Percentiles rank a stretch among this genome's conserved stretches.
phyloP scores from a whole-genome alignment of 2,113 vertebrate genomes.

The Epinephelus lanceolatus region DNA sequence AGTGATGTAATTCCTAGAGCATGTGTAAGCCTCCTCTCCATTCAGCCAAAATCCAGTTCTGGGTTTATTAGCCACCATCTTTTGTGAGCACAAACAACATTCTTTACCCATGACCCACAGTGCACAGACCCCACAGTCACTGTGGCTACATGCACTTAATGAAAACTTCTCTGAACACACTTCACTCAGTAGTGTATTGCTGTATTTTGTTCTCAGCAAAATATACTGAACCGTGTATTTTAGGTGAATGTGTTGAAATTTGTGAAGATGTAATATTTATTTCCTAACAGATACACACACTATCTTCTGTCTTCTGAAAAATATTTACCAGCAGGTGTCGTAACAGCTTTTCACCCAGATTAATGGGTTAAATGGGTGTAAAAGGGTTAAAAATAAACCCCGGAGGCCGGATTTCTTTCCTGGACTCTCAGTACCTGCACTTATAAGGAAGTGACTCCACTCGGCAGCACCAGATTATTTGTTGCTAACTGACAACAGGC shows the following conservation, averaged over 20 bases:
- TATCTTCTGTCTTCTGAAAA: neutral
- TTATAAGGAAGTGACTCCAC: conserved; percentile 57
- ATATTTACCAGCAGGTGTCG: neutral
- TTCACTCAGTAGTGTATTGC: fast-evolving
- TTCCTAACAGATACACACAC: neutral
- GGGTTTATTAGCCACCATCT: conserved; percentile 16
- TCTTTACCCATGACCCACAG: conserved; percentile 57
- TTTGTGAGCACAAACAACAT: conserved; percentile 33
- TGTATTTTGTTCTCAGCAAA: neutral
- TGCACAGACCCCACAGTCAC: neutral
- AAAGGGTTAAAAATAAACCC: conserved; percentile 31
- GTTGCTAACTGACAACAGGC: neutral
- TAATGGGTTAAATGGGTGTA: neutral
- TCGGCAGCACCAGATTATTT: neutral
- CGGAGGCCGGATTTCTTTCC: neutral
- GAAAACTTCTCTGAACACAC: neutral
- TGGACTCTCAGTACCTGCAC: neutral
- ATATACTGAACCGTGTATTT: neutral
- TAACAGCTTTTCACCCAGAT: neutral
- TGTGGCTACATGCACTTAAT: neutral
- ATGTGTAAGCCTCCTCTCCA: neutral
- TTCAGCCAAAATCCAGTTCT: conserved; percentile 39
- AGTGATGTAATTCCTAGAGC: conserved; percentile 19
- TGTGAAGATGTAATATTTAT: neutral
- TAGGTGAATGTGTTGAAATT: neutral